Evolutionary conservation across 2,888 invertebrate genomes (phyloP), one percentile per base, ranked within the genome.

Genomic region (Plemyria rubiginata): DNA sequence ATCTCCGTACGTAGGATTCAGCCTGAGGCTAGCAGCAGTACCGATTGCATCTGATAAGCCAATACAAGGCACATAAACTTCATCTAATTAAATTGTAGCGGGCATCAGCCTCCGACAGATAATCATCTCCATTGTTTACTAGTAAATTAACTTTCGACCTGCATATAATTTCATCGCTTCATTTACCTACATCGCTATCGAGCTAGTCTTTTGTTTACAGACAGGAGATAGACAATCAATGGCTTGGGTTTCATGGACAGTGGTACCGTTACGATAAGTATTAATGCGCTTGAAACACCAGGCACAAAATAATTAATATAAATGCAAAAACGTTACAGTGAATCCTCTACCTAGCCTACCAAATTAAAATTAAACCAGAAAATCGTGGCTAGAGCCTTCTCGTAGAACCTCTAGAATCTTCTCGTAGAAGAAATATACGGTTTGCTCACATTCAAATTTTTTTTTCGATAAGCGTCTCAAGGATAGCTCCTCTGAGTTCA

Each of bases 121-220:
- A 82, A 86, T 82, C 84, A 92, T 92, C 92, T 85, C 85, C 84
- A 91, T 92, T 92, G 90, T 92, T 87, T 85, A 82, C 81, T 76
- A 77, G 79, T 88, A 86, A 89, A 90, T 88, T 87, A 88, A 87
- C 85, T 81, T 84, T 76, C 75, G 73, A 74, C 76, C 77, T 78
- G 82, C 84, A 82, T 84, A 86, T 82, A 57, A 62, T 62, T 41
- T 62, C 53, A 54, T 43, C 80, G 80, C 80, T 84, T 80, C 76
- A 84, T 87, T 87, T 82, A 78, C 79, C 75, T 74, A 74, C 68
- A 66, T 62, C 63, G 62, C 61, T 69, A 57, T 65, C 36, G 50
- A 7, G 29, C 13, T n/a, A 53, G 55, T 53, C 56, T 71, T 71
- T 71, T 69, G 66, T 71, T 65, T 43, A 51, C 41, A 38, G 54